Evolutionary conservation across 2,113 vertebrate species (phyloP), one percentile per base, ranked within the genome.

Genomic region (Aspidoscelis tigris): DNA sequence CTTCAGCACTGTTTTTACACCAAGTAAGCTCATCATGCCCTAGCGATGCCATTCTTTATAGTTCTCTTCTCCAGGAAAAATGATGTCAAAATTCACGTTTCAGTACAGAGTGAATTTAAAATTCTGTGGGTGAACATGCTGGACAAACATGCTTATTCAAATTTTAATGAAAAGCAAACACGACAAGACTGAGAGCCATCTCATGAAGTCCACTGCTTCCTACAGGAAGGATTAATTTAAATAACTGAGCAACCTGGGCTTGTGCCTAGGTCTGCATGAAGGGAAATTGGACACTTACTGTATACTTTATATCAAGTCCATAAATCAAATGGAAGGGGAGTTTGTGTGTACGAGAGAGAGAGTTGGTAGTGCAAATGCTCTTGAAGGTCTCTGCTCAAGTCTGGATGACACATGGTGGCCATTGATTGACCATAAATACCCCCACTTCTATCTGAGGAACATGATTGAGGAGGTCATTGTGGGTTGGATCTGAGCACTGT

Each of bases 151-250:
- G 68, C 73, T 58, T 70, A 76, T 80, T 80, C 33, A 41, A 66
- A 47, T 85, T 33, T 80, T 85, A 74, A 80, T 85, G 61, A 61
- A 81, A 85, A 44, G 61, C 84, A 80, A 81, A 85, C 39, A 66
- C 58, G 76, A 81, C 39, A 76, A 43, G 73, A 41, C 20, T 69
- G 79, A 50, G 61, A 76, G 55, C 16, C 4, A 11, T 77, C 26
- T 78, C 53, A 78, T 71, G 75, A 61, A 77, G 21, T 12, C 16
- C 68, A 84, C 47, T 26, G 26, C 70, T 78, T 84, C 75, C 47
- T 71, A 84, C 22, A 22, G 47, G 41, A 78, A 78, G 16, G 53
- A 33, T 58, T 81, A 43, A 68, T 81, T 61, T 16, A 16, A 53
- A 50, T 24, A 5, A 26, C 2, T 6, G 4, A 70, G n/a, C 58